Evolutionary conservation across 1,140 invertebrate genomes (phyloP), one percentile per base, ranked within the genome.

Genomic region (Drosophila varians): DNA sequence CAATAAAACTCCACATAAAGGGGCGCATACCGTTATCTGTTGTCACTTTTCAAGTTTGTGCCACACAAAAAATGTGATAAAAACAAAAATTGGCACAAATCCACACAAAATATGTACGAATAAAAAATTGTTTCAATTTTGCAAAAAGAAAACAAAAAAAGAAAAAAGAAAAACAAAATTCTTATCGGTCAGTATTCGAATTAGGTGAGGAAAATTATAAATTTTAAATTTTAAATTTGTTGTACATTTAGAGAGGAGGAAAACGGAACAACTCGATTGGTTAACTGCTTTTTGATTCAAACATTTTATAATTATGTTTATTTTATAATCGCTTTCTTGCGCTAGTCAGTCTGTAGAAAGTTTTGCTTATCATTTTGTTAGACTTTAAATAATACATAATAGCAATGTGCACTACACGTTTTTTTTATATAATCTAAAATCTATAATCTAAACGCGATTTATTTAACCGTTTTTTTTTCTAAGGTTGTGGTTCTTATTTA

Each of bases 401-500:
- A 72, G 64, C 55, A 72, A 75, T 45, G 31, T 45, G 34, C 51
- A 60, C 49, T 36, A 53, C 42, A 45, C 19, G 48, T 38, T 62
- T 52, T 74, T 52, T 56, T 61, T 49, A 9, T 57, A 42, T 77
- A 74, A 73, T 56, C 53, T 28, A 8, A 8, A 28, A 28, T 28
- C 26, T 28, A 73, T 77, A 62, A 65, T 74, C 61, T 60, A 74
- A 70, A 76, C 58, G 61, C 77, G 75, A 79, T 51, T 77, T 77
- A 80, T 87, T 87, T 74, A 76, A 77, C 55, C 8, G 14, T 42
- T 42, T 42, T 78, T 74, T 65, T 60, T 84, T 77, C 76, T 87
- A 87, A 87, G 82, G 82, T 87, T 87, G 82, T 87, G 82, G 82
- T 87, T 87, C 74, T 87, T 87, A 82, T 77, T 87, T 87, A 86